A percentile compares a stretch with the other conserved stretches of the same genome.
Conservation (phyloP, 2,113 vertebrate genomes). For the Synchiropus splendidus region DNA sequence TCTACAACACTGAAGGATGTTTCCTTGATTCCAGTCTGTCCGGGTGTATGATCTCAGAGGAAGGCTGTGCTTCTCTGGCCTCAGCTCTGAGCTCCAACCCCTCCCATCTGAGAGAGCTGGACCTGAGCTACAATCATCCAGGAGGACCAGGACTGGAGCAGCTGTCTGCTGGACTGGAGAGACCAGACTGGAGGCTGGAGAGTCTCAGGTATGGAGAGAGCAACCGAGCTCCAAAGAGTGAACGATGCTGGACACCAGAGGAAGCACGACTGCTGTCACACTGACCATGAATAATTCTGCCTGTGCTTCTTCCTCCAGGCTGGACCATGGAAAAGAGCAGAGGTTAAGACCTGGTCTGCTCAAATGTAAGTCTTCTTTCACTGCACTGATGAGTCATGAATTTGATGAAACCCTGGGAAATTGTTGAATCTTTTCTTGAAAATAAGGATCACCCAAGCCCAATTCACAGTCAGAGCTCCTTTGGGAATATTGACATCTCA, state of each 20-base stretch:
- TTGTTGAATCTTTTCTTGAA: too few species aligned
- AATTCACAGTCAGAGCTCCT: too few species aligned
- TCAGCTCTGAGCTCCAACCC: not conserved
- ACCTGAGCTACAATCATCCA: slow-evolving; percentile 5
- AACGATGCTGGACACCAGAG: too few species aligned
- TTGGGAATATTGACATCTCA: too few species aligned
- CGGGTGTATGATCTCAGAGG: not conserved
- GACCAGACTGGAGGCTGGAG: not conserved
- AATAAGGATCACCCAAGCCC: too few species aligned
- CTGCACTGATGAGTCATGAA: too few species aligned
- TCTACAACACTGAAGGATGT: not conserved
- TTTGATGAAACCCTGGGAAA: too few species aligned
- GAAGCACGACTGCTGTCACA: too few species aligned
- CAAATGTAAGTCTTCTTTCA: too few species aligned
- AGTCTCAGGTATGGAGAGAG: not conserved
- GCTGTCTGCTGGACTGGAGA: not conserved
- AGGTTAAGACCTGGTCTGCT: too few species aligned
- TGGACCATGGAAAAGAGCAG: too few species aligned
- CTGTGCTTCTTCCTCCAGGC: not conserved
- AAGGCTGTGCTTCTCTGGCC: not conserved
- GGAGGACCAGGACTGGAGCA: not conserved
- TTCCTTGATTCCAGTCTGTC: slow-evolving; percentile 1
- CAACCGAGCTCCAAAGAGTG: not conserved
- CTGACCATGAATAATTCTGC: too few species aligned
- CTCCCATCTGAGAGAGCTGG: not conserved